A percentile compares a stretch with the other conserved stretches of the same genome.
Conservation (phyloP, 2,888 invertebrate genomes). For the Geotrupes spiniger region DNA sequence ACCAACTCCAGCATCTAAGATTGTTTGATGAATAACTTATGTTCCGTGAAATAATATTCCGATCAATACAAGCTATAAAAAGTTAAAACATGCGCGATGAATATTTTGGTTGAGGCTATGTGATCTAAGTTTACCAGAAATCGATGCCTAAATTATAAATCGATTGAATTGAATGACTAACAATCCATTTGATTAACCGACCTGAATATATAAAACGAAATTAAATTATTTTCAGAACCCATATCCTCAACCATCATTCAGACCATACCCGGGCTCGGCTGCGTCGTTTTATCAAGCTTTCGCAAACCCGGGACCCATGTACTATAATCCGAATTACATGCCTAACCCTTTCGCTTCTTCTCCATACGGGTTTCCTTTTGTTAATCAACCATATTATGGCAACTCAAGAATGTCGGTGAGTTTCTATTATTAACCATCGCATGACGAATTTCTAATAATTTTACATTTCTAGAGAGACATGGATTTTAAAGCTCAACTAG, state of each 20-base stretch:
- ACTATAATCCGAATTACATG: slow-evolving; percentile 33
- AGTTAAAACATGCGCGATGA: too few species aligned
- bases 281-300: slow-evolving; percentile 52
- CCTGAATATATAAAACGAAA: too few species aligned
- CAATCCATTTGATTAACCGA: too few species aligned
- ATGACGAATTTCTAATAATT: not conserved
- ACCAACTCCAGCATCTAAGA: too few species aligned
- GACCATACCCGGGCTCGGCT: slow-evolving; percentile 52
- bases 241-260: slow-evolving; percentile 47
- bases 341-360: slow-evolving; percentile 28
- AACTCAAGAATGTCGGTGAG: slow-evolving; percentile 59
- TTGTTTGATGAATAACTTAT: too few species aligned
- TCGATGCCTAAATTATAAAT: too few species aligned
- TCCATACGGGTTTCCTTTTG: slow-evolving; percentile 42
- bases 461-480: slow-evolving; percentile 55
- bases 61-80: too few species aligned
- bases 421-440: slow-evolving; percentile 18
- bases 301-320: slow-evolving; percentile 49
- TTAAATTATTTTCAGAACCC: slow-evolving; percentile 37
- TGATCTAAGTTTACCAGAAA: too few species aligned
- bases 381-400: slow-evolving; percentile 47
- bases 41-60: too few species aligned
- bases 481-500: slow-evolving; percentile 61
- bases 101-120: too few species aligned
- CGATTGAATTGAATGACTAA: too few species aligned